Evolutionary conservation across 2,888 invertebrate species (phyloP), one percentile per base, ranked within the genome.

Genomic region (Drosophila mimetica): DNA sequence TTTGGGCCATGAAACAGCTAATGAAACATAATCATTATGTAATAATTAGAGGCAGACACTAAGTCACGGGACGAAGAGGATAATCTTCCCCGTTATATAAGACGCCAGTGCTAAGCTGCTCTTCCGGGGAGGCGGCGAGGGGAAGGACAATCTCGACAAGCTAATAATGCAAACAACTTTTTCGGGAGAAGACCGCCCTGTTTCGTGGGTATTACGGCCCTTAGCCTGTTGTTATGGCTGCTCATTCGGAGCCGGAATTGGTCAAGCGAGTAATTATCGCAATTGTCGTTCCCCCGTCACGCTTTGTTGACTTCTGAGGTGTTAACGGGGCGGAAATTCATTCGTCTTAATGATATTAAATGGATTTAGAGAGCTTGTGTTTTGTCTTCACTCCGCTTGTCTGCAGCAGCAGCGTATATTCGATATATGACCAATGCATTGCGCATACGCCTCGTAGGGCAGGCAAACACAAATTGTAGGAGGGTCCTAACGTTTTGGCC

Each of bases 91-190:
- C 34, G 18, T 20, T 41, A 30, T 65, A 20, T 41, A 50, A 50
- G 34, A 34, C 34, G 25, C 39, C 65, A 48, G 46, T 22, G 60
- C 18, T 34, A 18, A 30, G 39, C 34, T 37, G 44, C 20, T 50
- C 25, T 39, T 32, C 34, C 50, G 14, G 28, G 14, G 1, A 32
- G 14, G 1, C 34, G 16, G 28, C 34, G 18, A 3, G 18, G 39
- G 30, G 28, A 30, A 61, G 41, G 18, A 50, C 64, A 80, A 84
- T 86, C 85, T 78, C 74, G 65, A 74, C 79, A 72, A 78, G 85
- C 85, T 82, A 86, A 82, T 82, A 82, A 82, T 82, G 85, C 81
- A 82, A 82, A 82, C 87, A 82, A 81, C 76, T 64, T 70, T 39
- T 54, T 30, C 7, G 20, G 44, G 30, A 28, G 37, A 30, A 48